These are phyloP conservation scores for Rhabdomys pumilio DNA, from an alignment of 2,797 vertebrate species.

Conservation along the genomic window DNA sequence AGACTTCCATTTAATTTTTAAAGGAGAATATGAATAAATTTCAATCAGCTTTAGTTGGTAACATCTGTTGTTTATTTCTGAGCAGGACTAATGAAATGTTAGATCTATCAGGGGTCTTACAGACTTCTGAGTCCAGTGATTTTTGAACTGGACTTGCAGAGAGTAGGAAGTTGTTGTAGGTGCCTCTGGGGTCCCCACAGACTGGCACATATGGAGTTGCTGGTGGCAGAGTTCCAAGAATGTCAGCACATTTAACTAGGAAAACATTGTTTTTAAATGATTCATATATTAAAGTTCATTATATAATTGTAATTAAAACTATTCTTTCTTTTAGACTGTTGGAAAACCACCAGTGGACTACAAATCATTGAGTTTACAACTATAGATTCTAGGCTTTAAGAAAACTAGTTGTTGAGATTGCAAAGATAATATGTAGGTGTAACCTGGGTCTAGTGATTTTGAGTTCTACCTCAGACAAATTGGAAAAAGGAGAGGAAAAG, in stretches of 20 bases:
- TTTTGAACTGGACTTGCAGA: constrained; percentile 79
- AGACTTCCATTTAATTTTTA: constrained; percentile 84
- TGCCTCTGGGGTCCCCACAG: constrained; percentile 41
- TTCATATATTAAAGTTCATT: constrained; percentile 59
- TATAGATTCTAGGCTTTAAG: constrained; percentile 22
- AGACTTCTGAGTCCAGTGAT: constrained; percentile 72
- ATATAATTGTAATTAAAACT: constrained; percentile 61
- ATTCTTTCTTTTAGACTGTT: constrained; percentile 71
- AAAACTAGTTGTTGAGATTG: neutral
- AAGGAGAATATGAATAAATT: constrained; percentile 81
- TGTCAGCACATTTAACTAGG: constrained; percentile 42
- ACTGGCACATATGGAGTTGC: constrained; percentile 50
- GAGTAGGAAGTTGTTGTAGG: neutral
- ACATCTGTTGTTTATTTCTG: constrained; percentile 87
- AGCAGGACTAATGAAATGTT: constrained; percentile 82
- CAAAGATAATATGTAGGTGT: neutral
- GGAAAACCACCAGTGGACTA: constrained; percentile 55
- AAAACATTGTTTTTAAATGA: constrained; percentile 62
- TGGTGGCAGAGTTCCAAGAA: constrained; percentile 66
- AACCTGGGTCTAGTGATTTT: neutral
- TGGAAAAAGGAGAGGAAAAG: neutral
- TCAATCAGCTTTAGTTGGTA: constrained; percentile 76
- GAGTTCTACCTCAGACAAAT: neutral
- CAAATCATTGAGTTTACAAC: constrained; percentile 65
- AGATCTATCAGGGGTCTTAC: constrained; percentile 75